A percentile compares a stretch with the other conserved stretches of the same genome.
Evolutionary conservation across 2,113 vertebrate genomes (phyloP).

Genomic region (Lanius collurio): DNA sequence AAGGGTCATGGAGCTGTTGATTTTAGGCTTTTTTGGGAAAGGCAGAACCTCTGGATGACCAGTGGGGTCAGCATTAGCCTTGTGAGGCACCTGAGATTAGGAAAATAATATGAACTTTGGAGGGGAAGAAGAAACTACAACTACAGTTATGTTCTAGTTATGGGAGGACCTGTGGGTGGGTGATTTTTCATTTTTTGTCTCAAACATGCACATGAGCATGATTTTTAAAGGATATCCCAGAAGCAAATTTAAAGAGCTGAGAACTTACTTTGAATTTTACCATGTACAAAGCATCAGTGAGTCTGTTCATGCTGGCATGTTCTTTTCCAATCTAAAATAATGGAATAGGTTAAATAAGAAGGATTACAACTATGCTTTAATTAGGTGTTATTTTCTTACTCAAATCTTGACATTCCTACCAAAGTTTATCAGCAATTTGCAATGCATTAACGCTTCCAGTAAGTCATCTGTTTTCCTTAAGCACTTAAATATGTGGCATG

Average conservation of each 20-base stretch:
- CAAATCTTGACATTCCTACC: background rate
- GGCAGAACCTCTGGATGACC: background rate
- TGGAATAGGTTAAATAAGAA: background rate
- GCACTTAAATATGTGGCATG: background rate
- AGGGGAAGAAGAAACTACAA: background rate
- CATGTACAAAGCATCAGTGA: constrained; percentile 94
- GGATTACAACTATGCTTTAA: background rate
- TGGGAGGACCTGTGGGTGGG: background rate
- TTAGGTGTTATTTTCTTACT: background rate
- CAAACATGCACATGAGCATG: background rate
- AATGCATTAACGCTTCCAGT: background rate
- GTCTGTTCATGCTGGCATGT: constrained; percentile 84
- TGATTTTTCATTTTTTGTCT: background rate
- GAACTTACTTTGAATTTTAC: constrained; percentile 91
- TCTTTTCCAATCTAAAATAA: constrained; percentile 83
- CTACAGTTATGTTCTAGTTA: background rate
- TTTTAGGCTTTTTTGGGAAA: background rate
- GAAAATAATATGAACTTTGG: background rate
- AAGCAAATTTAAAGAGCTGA: background rate
- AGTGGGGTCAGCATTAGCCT: background rate
- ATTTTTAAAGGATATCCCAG: background rate
- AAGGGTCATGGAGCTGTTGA: background rate
- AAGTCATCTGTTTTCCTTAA: constrained; percentile 37
- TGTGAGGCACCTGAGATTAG: background rate
- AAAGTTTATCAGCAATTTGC: background rate